Conservation (phyloP, 2,797 vertebrate species). For the Limosa lapponica region DNA sequence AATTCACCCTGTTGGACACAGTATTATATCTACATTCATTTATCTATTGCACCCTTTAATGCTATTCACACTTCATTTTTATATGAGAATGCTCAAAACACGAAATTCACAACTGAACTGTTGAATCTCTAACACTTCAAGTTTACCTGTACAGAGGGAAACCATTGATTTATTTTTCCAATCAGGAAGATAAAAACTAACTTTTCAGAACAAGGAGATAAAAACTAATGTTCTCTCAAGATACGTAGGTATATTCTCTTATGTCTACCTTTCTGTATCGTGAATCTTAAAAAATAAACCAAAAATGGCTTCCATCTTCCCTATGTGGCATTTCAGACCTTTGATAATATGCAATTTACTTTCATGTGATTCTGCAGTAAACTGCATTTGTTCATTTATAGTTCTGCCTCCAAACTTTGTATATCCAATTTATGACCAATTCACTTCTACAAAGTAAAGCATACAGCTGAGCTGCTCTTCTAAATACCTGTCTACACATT, state of each 20-base stretch:
- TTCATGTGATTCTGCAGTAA: background rate
- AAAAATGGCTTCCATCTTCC: background rate
- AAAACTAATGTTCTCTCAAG: conserved; percentile 19
- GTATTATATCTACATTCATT: conserved; percentile 73
- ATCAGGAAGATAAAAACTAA: conserved; percentile 28
- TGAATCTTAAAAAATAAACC: conserved; percentile 11
- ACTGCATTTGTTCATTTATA: background rate
- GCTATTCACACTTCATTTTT: conserved; percentile 63
- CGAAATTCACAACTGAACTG: conserved; percentile 31
- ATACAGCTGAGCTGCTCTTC: background rate
- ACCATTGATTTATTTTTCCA: conserved; percentile 8
- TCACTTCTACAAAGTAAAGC: background rate
- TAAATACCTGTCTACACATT: background rate
- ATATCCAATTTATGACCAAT: background rate
- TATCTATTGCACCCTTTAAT: conserved; percentile 81
- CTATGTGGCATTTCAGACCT: background rate
- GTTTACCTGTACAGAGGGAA: conserved; percentile 46
- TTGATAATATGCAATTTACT: background rate
- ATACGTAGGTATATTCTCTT: background rate
- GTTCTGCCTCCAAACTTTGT: background rate
- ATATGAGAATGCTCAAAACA: conserved; percentile 65
- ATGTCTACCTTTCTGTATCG: background rate
- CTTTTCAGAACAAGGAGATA: conserved; percentile 29
- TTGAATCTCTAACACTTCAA: conserved; percentile 35
- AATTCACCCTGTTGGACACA: conserved; percentile 42